These are phyloP conservation scores for Mythimna albipuncta DNA, from an alignment of 2,888 invertebrate species.

Conservation along the genomic window DNA sequence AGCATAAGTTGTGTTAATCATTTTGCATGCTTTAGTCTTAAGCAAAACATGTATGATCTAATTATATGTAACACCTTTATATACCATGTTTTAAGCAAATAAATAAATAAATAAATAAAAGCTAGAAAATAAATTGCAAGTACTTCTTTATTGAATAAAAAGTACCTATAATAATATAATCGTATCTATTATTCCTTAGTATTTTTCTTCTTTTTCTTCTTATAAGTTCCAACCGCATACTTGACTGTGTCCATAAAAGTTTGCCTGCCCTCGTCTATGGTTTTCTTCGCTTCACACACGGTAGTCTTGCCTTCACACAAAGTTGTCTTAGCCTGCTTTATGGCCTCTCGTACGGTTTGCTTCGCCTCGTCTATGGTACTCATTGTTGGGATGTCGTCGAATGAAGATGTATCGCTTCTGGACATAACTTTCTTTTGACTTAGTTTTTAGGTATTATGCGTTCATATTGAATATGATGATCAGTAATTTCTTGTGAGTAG, in stretches of 20 bases:
- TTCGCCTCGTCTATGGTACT: not conserved
- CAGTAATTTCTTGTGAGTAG: too few species aligned
- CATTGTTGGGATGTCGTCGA: not conserved
- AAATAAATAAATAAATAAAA: too few species aligned
- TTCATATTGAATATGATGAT: too few species aligned
- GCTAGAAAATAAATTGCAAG: too few species aligned
- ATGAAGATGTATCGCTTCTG: not conserved
- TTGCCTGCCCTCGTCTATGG: not conserved
- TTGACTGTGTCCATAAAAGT: not conserved
- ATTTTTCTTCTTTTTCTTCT: not conserved
- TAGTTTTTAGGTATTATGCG: not conserved
- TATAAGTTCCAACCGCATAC: not conserved
- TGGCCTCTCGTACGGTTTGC: not conserved
- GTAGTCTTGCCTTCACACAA: not conserved
- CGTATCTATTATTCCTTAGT: not conserved
- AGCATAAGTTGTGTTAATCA: too few species aligned
- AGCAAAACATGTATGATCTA: too few species aligned
- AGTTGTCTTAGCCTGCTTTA: constrained; percentile 5
- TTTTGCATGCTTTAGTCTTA: too few species aligned
- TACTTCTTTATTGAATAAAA: too few species aligned
- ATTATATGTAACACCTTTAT: too few species aligned
- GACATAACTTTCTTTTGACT: not conserved
- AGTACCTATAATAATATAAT: too few species aligned
- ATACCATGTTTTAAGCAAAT: too few species aligned
- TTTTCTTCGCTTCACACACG: not conserved